Percentiles rank a stretch among this genome's conserved stretches.
These are phyloP conservation scores for Caenorhabditis sp. DNA, from an alignment of 2,888 invertebrate genomes.

Conservation along the genomic window DNA sequence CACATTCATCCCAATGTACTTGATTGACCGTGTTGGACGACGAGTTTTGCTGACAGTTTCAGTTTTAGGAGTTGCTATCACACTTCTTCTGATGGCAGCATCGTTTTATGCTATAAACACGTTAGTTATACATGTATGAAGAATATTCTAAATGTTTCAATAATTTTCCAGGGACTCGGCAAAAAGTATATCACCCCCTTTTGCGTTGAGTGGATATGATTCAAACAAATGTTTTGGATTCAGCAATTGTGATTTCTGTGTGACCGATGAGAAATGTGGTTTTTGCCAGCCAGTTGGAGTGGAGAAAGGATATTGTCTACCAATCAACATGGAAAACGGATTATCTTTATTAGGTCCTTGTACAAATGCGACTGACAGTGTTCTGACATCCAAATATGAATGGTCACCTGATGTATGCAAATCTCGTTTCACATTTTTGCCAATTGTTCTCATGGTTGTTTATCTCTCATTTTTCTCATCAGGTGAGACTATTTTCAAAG, in stretches of 20 bases:
- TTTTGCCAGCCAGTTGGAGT: constrained; percentile 42
- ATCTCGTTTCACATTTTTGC: constrained; percentile 70
- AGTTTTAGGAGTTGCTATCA: constrained; percentile 32
- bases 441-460: constrained; percentile 60
- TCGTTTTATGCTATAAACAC: constrained; percentile 37
- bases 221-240: constrained; percentile 2
- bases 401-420: constrained; percentile 58
- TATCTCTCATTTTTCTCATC: constrained; percentile 47
- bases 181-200: constrained; percentile 4
- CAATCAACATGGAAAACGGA: constrained; percentile 3
- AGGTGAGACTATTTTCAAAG: constrained; percentile 15
- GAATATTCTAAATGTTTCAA: neutral
- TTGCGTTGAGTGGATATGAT: neutral
- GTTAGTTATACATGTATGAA: neutral
- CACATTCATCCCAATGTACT: constrained; percentile 73
- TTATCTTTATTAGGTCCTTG: constrained; percentile 22
- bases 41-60: constrained; percentile 58
- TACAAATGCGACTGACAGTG: constrained; percentile 10
- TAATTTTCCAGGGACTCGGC: constrained; percentile 12
- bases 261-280: constrained; percentile 72
- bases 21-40: constrained; percentile 74
- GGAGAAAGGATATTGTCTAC: constrained; percentile 29
- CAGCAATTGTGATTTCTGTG: constrained; percentile 73
- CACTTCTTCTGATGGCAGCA: constrained; percentile 45
- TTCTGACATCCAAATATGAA: constrained; percentile 7